A percentile compares a stretch with the other conserved stretches of the same genome.
phyloP scores from a whole-genome alignment of 2,797 vertebrate genomes.

The Botia kubotai region DNA sequence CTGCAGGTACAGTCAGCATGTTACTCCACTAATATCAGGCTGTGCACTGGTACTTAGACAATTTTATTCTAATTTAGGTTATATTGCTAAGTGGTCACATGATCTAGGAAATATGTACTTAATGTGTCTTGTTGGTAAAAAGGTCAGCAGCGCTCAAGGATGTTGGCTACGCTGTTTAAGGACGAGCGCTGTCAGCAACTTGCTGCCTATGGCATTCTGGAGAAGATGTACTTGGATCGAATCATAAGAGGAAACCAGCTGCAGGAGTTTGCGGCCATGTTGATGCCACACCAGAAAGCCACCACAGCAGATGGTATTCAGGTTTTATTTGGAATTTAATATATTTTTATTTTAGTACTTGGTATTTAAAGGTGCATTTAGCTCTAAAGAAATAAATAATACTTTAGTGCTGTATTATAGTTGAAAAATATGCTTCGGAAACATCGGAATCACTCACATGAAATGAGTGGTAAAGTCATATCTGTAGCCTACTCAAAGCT shows the following conservation, averaged over 20 bases:
- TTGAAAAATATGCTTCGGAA: too few relatives aligned
- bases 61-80: background rate
- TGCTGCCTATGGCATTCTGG: constrained; percentile 94
- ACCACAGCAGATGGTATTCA: constrained; percentile 84
- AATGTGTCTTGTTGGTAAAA: background rate
- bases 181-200: constrained; percentile 98
- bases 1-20: constrained; percentile 85
- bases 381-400: too few relatives aligned
- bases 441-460: too few relatives aligned
- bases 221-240: constrained; percentile 98
- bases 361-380: background rate
- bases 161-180: constrained; percentile 98
- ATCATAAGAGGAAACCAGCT: constrained; percentile 97
- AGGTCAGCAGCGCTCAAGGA: constrained; percentile 98
- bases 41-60: background rate
- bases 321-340: background rate
- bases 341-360: background rate
- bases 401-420: too few relatives aligned
- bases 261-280: constrained; percentile 97
- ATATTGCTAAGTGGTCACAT: background rate
- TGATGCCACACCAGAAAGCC: constrained; percentile 98
- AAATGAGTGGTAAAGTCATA: too few relatives aligned
- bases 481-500: too few relatives aligned
- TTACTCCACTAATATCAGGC: background rate
- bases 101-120: background rate